A percentile compares a stretch with the other conserved stretches of the same genome.
Evolutionary conservation across 2,888 invertebrate species (phyloP).

Genomic region (Sinohyriopsis cumingii): DNA sequence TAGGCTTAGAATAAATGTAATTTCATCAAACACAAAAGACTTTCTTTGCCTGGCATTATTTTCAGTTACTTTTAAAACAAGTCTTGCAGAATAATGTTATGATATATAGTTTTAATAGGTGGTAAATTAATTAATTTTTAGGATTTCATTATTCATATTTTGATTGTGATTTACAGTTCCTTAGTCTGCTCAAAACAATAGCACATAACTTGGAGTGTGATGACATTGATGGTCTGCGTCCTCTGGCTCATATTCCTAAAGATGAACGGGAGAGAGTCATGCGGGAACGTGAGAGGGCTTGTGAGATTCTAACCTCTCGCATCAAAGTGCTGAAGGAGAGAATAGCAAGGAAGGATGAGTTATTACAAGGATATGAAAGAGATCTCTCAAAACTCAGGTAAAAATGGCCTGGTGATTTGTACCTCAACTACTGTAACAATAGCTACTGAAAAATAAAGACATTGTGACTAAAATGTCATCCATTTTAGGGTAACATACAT

Average conservation of each 20-base stretch:
- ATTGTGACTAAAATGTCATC: background rate
- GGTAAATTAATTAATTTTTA: too few relatives aligned
- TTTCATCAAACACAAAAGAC: too few relatives aligned
- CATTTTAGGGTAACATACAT: too few relatives aligned
- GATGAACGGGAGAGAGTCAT: conserved; percentile 65
- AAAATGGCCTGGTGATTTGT: conserved; percentile 8
- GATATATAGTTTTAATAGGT: too few relatives aligned
- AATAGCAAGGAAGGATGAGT: conserved; percentile 67
- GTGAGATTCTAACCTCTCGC: conserved; percentile 58
- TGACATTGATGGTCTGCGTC: conserved; percentile 61
- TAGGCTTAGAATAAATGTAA: too few relatives aligned
- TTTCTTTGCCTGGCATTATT: too few relatives aligned
- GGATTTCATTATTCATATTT: too few relatives aligned
- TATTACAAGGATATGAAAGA: conserved; percentile 70
- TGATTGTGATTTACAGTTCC: conserved; percentile 50
- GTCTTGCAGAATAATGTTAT: too few relatives aligned
- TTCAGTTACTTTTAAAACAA: too few relatives aligned
- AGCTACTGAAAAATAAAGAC: too few relatives aligned
- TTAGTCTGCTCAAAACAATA: conserved; percentile 62
- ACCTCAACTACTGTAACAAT: background rate
- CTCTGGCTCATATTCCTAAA: conserved; percentile 67
- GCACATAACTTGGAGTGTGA: conserved; percentile 65
- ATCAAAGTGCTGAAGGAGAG: conserved; percentile 63
- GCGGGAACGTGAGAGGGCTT: conserved; percentile 59
- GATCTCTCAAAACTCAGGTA: conserved; percentile 70